Evolutionary conservation across 2,113 vertebrate species (phyloP).

Genomic region (Poeciliopsis retropinna): DNA sequence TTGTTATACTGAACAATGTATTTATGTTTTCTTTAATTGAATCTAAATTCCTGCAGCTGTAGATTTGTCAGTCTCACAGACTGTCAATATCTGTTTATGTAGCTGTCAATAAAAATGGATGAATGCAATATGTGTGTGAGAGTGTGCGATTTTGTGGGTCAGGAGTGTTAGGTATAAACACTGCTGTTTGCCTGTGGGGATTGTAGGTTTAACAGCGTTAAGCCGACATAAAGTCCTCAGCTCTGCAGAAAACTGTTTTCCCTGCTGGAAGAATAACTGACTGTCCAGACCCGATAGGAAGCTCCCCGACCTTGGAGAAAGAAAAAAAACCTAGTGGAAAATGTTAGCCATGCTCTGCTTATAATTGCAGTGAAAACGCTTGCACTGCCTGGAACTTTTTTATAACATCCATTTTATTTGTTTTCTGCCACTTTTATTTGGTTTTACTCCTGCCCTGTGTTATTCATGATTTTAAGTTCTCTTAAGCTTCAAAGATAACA

Average conservation of each 20-base stretch:
- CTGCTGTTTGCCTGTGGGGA: slow-evolving; percentile 71
- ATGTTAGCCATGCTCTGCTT: slow-evolving; percentile 30
- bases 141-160: slow-evolving; percentile 59
- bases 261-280: slow-evolving; percentile 55
- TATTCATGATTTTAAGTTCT: slow-evolving; percentile 35
- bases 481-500: slow-evolving; percentile 15
- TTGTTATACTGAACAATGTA: background rate
- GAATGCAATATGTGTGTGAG: slow-evolving; percentile 8
- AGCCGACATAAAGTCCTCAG: slow-evolving; percentile 73
- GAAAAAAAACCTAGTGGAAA: slow-evolving; percentile 57
- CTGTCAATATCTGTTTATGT: background rate
- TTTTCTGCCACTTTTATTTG: slow-evolving; percentile 7
- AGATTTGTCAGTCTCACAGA: background rate
- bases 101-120: slow-evolving; percentile 28
- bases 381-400: slow-evolving; percentile 20
- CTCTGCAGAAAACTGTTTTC: slow-evolving; percentile 73
- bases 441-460: slow-evolving; percentile 8
- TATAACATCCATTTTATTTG: background rate
- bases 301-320: slow-evolving; percentile 60
- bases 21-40: background rate
- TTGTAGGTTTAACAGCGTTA: slow-evolving; percentile 76
- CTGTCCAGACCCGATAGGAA: slow-evolving; percentile 73
- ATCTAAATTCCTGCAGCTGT: background rate
- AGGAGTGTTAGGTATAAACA: slow-evolving; percentile 75
- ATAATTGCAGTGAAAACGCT: slow-evolving; percentile 36